A percentile compares a stretch with the other conserved stretches of the same genome.
Conservation (phyloP, 2,888 invertebrate species). For the Ypsolopha scabrella region DNA sequence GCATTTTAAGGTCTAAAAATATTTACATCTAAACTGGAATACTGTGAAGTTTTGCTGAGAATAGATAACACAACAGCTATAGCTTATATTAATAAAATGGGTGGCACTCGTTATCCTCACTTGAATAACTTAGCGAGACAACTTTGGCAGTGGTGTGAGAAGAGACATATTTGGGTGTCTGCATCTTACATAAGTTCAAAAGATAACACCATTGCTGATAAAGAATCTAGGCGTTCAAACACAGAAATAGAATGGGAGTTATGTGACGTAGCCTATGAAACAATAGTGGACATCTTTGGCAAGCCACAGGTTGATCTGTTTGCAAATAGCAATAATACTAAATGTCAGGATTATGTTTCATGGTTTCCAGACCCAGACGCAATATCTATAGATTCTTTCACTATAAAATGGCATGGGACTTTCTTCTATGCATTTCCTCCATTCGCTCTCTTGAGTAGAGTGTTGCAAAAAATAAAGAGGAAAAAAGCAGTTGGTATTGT, state of each 20-base stretch:
- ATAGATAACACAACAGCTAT: conserved; percentile 4
- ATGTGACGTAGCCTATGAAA: not conserved
- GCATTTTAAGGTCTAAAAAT: too few relatives aligned
- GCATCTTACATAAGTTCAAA: conserved; percentile 1
- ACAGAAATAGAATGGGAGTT: conserved; percentile 2
- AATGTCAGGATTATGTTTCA: not conserved
- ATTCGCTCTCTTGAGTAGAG: not conserved
- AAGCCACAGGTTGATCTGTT: conserved; percentile 3
- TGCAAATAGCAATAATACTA: conserved; percentile 1
- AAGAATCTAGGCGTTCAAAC: not conserved
- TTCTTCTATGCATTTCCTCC: conserved; percentile 4
- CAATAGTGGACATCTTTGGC: not conserved
- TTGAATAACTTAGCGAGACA: not conserved
- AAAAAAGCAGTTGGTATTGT: not conserved
- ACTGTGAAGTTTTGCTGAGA: not conserved
- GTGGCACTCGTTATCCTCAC: too few relatives aligned
- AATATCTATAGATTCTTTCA: not conserved
- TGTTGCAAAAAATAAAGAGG: not conserved
- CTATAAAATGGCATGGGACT: not conserved
- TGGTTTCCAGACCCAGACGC: conserved; percentile 1
- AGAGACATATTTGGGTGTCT: not conserved
- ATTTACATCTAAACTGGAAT: conserved; percentile 3
- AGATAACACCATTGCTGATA: too few relatives aligned
- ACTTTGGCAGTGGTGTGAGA: conserved; percentile 5
- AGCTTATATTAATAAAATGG: too few relatives aligned